Base-by-base conservation (phyloP, 1,140 invertebrate species). In the Caenorhabditis tropicalis region DNA sequence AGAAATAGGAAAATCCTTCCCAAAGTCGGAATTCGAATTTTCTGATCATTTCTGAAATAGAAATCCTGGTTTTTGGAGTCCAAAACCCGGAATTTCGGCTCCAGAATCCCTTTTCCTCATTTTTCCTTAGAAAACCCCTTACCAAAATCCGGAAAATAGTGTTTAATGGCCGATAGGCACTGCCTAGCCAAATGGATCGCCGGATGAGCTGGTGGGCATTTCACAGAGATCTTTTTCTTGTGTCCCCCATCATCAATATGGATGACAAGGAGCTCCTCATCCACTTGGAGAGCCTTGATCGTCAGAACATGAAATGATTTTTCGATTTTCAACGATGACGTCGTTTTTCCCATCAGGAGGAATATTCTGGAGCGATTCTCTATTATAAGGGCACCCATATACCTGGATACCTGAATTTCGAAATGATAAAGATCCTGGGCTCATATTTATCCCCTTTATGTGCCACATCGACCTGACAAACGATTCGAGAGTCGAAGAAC, bases 81-180 rank as follows among this genome's bases (percentile, higher is more conserved):
- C 10, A 29, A 19, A 53, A 36, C 10, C 6, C 12, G 15, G 9
- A 80, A 31, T 7, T 27, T 0, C 12, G 16, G 48, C 5, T 33
- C 31, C 15, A 15, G 4, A 58, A 49, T 19, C 19, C 6, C 53
- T 21, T 31, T 27, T 70, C 27, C 1, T 46, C 4, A n/a, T n/a
- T n/a, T n/a, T n/a, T n/a, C n/a, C n/a, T n/a, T n/a, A n/a, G n/a
- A n/a, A n/a, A n/a, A n/a, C n/a, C n/a, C n/a, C 29, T 79, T 24
- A 81, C 88, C 88, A 56, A 90, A 89, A 80, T 90, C 89, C 1
- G 89, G 89, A 43, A 91, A 90, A 82, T 90, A 90, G 58, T 90
- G 89, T 82, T 90, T 90, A 27, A 89, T 58, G 48, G 90, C 87
- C 15, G 88, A 80, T 5, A 90, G 70, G 19, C 91, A 31, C 24